Base-by-base conservation (phyloP, 1,140 invertebrate genomes). In the Aphelenchoides besseyi region DNA sequence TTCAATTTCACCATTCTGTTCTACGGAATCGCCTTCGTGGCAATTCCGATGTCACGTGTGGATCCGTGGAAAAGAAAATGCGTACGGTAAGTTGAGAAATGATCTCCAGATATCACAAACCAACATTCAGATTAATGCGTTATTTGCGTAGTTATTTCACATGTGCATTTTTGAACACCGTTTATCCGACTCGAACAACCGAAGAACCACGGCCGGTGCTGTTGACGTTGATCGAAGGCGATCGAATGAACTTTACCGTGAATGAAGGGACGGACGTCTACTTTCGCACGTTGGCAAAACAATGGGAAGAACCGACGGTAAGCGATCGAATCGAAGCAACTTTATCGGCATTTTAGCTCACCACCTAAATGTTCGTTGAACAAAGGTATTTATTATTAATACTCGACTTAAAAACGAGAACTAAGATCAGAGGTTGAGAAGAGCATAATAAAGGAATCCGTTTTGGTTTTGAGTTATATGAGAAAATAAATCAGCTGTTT, bases 221-320 rank as follows among this genome's bases (percentile, higher is more conserved):
- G 12, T 23, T 48, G 12, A 48, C 41, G 12, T 23, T 48, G 41
- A 48, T 23, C n/a, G n/a, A n/a, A 23, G 41, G 41, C 41, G 23
- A 48, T 48, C 41, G 41, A 23, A 48, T 48, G 41, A 23, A 12
- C 12, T 48, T 48, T 23, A 23, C 12, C 41, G 41, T 48, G 41
- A 23, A 48, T 23, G 41, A 48, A 23, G 41, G 23, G 41, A 48
- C 41, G 12, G 41, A 48, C 12, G 41, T 48, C 23, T 48, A 48
- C 41, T 48, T 48, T 23, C 41, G 41, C 41, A 48, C 41, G 12
- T 23, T 48, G 12, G 41, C 41, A 48, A 12, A 23, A 16, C 41
- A 48, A 48, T 48, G 41, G 41, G 41, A 48, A 48, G 41, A 48
- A 23, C 41, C 41, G 41, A 48, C 41, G 41, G 41, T 48, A 48